These are phyloP conservation scores for Diceros bicornis DNA, from an alignment of 2,797 vertebrate genomes.

Conservation along the genomic window DNA sequence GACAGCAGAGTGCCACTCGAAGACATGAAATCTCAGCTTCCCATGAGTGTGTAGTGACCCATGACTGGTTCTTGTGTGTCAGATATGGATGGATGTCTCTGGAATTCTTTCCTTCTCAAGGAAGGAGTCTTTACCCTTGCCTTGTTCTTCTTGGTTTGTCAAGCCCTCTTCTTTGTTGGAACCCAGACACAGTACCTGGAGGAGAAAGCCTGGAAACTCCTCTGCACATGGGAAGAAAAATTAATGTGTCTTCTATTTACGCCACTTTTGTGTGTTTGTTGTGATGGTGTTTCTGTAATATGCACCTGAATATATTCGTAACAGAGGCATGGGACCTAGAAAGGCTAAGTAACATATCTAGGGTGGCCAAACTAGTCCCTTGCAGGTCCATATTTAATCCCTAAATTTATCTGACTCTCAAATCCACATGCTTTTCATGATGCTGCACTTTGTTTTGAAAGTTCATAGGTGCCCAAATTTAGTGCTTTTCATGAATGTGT, in stretches of 20 bases:
- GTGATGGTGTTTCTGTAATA: background rate
- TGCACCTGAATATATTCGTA: background rate
- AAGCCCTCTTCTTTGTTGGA: background rate
- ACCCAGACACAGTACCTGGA: accelerated
- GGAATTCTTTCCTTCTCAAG: background rate
- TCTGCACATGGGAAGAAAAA: background rate
- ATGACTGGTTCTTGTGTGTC: background rate
- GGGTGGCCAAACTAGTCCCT: background rate
- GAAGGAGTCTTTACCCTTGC: background rate
- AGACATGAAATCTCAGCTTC: background rate
- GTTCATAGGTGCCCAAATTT: background rate
- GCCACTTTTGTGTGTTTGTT: background rate
- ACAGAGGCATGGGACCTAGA: accelerated
- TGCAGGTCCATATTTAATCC: background rate
- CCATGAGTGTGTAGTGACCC: accelerated
- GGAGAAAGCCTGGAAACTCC: background rate
- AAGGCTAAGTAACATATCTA: background rate
- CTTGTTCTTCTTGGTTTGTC: background rate
- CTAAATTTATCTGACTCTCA: background rate
- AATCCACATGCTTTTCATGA: background rate
- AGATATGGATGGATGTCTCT: accelerated
- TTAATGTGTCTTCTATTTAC: background rate
- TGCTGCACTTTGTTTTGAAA: background rate
- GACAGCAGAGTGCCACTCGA: no score
- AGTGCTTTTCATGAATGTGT: background rate